A percentile compares a stretch with the other conserved stretches of the same genome.
These are phyloP conservation scores for Choristoneura rosaceana DNA, from an alignment of 2,888 invertebrate genomes.

Conservation along the genomic window DNA sequence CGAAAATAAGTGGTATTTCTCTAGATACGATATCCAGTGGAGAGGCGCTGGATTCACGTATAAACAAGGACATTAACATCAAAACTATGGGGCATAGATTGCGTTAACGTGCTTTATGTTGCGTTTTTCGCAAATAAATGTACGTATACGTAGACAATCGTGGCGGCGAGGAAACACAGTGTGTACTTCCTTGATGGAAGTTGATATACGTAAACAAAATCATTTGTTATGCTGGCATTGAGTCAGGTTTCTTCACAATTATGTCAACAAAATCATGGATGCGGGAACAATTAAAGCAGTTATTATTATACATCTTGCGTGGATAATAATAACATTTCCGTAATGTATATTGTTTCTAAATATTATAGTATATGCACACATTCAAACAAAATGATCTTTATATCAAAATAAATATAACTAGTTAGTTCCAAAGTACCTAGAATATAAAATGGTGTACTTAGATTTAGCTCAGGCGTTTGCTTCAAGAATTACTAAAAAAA, in stretches of 20 bases:
- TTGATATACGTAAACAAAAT: conserved; percentile 35
- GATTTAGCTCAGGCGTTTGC: too few relatives aligned
- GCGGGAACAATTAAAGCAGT: neutral
- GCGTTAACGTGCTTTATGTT: conserved; percentile 69
- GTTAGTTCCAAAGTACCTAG: neutral
- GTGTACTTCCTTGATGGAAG: conserved; percentile 19
- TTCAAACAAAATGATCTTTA: neutral
- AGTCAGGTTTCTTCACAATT: neutral
- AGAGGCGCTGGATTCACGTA: conserved; percentile 62
- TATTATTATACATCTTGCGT: conserved; percentile 5
- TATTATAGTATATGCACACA: neutral
- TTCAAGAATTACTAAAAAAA: too few relatives aligned
- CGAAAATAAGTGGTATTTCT: conserved; percentile 53
- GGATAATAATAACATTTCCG: neutral
- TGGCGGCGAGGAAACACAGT: conserved; percentile 29
- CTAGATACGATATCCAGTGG: conserved; percentile 54
- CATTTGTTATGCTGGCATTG: conserved; percentile 20
- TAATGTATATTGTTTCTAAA: neutral
- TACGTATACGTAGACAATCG: conserved; percentile 49
- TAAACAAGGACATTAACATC: conserved; percentile 79
- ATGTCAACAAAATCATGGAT: conserved; percentile 1
- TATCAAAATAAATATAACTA: neutral
- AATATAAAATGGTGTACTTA: too few relatives aligned
- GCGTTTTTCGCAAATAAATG: conserved; percentile 62
- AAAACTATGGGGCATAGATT: conserved; percentile 75